Conservation (phyloP, 2,113 vertebrate species). For the Archocentrus centrarchus region DNA sequence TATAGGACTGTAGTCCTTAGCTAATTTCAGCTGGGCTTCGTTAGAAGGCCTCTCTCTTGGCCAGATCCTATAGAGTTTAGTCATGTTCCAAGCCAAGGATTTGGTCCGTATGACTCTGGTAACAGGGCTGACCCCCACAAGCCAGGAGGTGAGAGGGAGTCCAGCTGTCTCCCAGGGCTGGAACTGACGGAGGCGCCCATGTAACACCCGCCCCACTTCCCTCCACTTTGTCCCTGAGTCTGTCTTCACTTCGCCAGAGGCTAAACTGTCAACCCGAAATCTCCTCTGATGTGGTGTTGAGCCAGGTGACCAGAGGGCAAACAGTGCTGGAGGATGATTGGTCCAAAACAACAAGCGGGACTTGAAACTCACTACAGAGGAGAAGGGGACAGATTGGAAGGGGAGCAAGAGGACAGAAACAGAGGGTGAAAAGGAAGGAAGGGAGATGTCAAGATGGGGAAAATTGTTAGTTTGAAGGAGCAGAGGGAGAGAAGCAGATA, state of each 20-base stretch:
- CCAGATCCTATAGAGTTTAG: slow-evolving; percentile 23
- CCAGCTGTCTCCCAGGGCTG: slow-evolving; percentile 77
- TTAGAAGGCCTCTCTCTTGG: neutral
- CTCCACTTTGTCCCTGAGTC: slow-evolving; percentile 64
- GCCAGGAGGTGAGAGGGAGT: slow-evolving; percentile 69
- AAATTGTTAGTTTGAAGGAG: slow-evolving; percentile 29
- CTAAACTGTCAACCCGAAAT: slow-evolving; percentile 72
- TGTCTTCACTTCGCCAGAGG: slow-evolving; percentile 65
- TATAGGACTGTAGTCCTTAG: neutral
- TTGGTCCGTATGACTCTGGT: slow-evolving; percentile 56
- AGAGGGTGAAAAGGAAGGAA: slow-evolving; percentile 41
- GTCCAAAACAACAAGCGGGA: slow-evolving; percentile 53
- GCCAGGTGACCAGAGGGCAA: slow-evolving; percentile 71
- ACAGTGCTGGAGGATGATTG: slow-evolving; percentile 55
- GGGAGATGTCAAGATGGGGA: slow-evolving; percentile 48
- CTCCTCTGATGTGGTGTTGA: slow-evolving; percentile 64
- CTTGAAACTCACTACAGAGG: slow-evolving; percentile 53
- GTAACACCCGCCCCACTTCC: slow-evolving; percentile 5
- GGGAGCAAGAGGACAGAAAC: slow-evolving; percentile 33
- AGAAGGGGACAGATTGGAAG: slow-evolving; percentile 30
- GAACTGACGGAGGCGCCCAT: slow-evolving; percentile 48
- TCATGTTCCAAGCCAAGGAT: slow-evolving; percentile 53
- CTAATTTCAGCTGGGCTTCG: slow-evolving; percentile 18
- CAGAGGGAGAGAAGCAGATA: slow-evolving; percentile 32
- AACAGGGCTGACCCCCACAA: slow-evolving; percentile 55